phyloP scores from a whole-genome alignment of 2,888 invertebrate species.

The Catotricha subobsoleta region DNA sequence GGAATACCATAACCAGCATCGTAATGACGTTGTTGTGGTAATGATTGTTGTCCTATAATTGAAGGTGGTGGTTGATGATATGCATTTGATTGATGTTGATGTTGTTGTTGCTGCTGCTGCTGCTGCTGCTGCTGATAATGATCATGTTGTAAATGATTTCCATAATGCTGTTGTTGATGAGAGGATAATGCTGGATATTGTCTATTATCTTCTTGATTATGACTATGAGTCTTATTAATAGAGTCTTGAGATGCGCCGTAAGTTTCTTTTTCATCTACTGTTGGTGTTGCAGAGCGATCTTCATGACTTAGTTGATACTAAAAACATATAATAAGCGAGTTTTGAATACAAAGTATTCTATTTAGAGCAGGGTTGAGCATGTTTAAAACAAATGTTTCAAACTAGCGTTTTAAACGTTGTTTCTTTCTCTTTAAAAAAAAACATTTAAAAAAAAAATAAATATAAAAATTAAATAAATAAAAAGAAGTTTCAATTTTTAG shows the following conservation, averaged over 20 bases:
- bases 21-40: slow-evolving; percentile 12
- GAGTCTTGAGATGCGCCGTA: no score
- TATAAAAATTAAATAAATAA: no score
- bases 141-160: not conserved
- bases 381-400: no score
- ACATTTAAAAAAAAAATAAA: no score
- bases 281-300: slow-evolving; percentile 53
- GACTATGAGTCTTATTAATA: no score
- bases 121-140: slow-evolving; percentile 6
- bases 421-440: no score
- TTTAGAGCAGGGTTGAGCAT: no score
- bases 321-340: no score
- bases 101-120: slow-evolving; percentile 3
- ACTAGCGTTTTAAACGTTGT: no score
- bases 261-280: slow-evolving; percentile 39
- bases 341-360: no score
- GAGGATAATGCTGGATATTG: not conserved
- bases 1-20: slow-evolving; percentile 5
- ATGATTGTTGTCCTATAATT: no score
- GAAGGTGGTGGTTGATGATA: slow-evolving; percentile 13
- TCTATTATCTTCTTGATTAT: not conserved
- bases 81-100: slow-evolving; percentile 18
- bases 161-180: not conserved
- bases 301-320: slow-evolving; percentile 23
- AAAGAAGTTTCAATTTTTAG: no score